phyloP scores from a whole-genome alignment of 2,797 vertebrate genomes.

The Australoheros facetus region DNA sequence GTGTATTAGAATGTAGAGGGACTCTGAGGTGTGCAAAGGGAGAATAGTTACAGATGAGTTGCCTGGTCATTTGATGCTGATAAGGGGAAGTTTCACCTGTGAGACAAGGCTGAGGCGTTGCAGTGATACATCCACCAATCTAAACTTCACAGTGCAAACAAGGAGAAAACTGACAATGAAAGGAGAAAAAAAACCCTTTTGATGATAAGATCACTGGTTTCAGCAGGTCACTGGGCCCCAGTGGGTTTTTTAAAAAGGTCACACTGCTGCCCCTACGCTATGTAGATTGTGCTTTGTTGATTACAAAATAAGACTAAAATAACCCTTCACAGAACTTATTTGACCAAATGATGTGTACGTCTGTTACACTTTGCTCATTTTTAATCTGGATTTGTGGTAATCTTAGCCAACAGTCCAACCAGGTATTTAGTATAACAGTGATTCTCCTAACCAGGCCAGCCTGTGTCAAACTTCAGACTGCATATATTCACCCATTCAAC shows the following conservation, averaged over 20 bases:
- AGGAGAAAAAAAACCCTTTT: constrained; percentile 44
- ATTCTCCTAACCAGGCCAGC: constrained; percentile 56
- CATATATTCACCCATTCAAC: constrained; percentile 52
- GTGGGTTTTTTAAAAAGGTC: constrained; percentile 71
- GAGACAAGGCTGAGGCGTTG: constrained; percentile 69
- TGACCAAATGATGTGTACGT: constrained; percentile 76
- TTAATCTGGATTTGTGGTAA: constrained; percentile 67
- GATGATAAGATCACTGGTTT: constrained; percentile 78
- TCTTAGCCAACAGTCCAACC: constrained; percentile 65
- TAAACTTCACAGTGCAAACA: constrained; percentile 85
- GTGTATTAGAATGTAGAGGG: constrained; percentile 2
- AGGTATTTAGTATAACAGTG: constrained; percentile 44
- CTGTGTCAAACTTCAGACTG: constrained; percentile 56
- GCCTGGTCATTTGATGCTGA: constrained; percentile 20
- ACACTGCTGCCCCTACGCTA: constrained; percentile 71
- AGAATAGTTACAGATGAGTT: constrained; percentile 8
- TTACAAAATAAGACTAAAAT: constrained; percentile 81
- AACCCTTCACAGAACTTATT: constrained; percentile 71
- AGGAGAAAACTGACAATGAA: constrained; percentile 78
- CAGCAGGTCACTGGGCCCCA: constrained; percentile 52
- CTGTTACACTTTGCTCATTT: constrained; percentile 65
- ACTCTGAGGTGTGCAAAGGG: not conserved
- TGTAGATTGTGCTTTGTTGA: constrained; percentile 87
- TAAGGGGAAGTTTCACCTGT: constrained; percentile 46
- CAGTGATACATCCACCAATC: constrained; percentile 74